Evolutionary conservation across 2,888 invertebrate species (phyloP).

Genomic region (Torymus tubicola): DNA sequence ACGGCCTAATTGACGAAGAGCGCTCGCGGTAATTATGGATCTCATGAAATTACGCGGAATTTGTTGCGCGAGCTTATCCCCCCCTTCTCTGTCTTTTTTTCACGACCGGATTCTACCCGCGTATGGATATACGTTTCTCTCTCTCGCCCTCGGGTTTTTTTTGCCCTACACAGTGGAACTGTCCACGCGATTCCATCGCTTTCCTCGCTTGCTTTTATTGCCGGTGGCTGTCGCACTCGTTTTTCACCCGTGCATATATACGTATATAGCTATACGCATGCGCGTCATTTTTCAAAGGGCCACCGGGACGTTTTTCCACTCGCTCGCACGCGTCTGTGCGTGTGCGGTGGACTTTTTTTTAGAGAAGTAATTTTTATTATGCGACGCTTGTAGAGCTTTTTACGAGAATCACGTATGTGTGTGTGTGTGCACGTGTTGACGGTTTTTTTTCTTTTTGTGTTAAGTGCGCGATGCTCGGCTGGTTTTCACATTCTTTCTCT

Average conservation of each 20-base stretch:
- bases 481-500: no score
- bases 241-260: conserved; percentile 13
- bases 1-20: conserved; percentile 65
- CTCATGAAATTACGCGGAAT: conserved; percentile 58
- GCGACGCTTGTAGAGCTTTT: no score
- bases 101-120: not conserved
- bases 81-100: not conserved
- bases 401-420: no score
- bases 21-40: conserved; percentile 62
- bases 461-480: not conserved
- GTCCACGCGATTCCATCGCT: not conserved
- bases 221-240: not conserved
- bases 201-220: not conserved
- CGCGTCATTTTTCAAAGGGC: conserved; percentile 31
- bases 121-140: not conserved
- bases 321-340: not conserved
- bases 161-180: not conserved
- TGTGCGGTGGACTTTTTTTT: not conserved
- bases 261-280: not conserved
- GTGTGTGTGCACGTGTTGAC: no score
- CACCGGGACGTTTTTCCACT: not conserved
- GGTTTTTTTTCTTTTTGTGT: conserved; percentile 4
- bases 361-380: no score
- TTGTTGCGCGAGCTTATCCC: no score
- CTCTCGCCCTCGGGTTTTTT: not conserved